phyloP scores from a whole-genome alignment of 2,888 invertebrate genomes.

The Calameuta filiformis region DNA sequence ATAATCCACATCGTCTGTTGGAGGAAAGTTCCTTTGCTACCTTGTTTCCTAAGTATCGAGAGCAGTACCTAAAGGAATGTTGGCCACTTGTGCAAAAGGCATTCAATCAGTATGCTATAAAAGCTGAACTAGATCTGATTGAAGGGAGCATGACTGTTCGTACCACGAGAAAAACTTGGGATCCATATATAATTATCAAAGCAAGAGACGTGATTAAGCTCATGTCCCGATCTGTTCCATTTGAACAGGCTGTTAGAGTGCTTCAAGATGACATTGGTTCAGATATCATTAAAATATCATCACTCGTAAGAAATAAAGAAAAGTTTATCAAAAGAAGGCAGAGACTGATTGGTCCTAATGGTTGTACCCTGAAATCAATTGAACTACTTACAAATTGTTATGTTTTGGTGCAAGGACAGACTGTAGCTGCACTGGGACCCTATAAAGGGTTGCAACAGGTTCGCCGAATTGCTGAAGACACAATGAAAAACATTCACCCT shows the following conservation, averaged over 20 bases:
- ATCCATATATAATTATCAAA: constrained; percentile 96
- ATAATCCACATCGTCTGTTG: constrained; percentile 88
- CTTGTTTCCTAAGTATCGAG: constrained; percentile 96
- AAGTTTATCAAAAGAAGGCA: constrained; percentile 96
- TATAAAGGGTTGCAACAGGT: constrained; percentile 87
- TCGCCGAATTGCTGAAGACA: constrained; percentile 91
- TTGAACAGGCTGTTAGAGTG: constrained; percentile 91
- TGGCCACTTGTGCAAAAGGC: constrained; percentile 95
- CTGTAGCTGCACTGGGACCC: constrained; percentile 96
- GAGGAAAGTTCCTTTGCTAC: constrained; percentile 98
- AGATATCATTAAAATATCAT: constrained; percentile 97
- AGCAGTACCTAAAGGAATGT: constrained; percentile 93
- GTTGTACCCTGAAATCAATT: constrained; percentile 97
- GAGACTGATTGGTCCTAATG: constrained; percentile 95
- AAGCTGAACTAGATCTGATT: constrained; percentile 90
- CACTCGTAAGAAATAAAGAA: constrained; percentile 88
- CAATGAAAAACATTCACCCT: constrained; percentile 99
- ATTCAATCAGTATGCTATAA: constrained; percentile 81
- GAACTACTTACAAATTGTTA: constrained; percentile 97
- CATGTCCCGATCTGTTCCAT: constrained; percentile 94
- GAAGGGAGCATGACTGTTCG: constrained; percentile 95
- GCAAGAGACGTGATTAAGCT: constrained; percentile 96
- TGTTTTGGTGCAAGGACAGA: constrained; percentile 96
- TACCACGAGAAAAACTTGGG: constrained; percentile 98
- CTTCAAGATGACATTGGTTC: constrained; percentile 91